Base-by-base conservation (phyloP, 2,888 invertebrate genomes). In the Epirrhoe tristata region DNA sequence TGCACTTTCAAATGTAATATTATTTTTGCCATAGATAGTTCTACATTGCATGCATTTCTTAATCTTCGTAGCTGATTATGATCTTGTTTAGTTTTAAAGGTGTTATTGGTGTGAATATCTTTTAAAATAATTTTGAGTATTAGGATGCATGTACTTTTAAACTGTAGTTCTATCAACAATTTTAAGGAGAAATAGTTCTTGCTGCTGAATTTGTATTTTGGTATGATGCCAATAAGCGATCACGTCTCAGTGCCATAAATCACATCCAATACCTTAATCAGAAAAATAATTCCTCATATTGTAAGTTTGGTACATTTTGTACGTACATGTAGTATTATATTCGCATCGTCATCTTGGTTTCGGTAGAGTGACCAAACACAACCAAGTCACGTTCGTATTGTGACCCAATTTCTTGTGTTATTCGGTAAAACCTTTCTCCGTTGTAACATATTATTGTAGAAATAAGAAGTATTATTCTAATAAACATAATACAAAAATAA, bases 391-490 rank as follows among this genome's bases (percentile, higher is more conserved):
- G 66, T 39, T 55, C 71, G 58, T 70, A 75, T 71, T 70, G 73
- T 73, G 81, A 81, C 81, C 79, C 79, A 77, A 75, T 78, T 81
- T 73, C 64, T 63, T 77, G 76, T 51, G 31, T 59, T 51, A 34
- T 58, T 39, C 10, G 34, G 14, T 48, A 48, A 62, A 62, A 57
- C 43, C 51, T 62, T 69, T 69, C 63, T 67, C 61, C n/a, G 58
- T 56, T 54, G 55, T 56, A 34, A 65, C 48, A 31, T 58, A 48
- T 58, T 39, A 24, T 32, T 48, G 14, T 59, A 39, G 51, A 17
- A 58, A 43, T 46, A 5, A 55, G 55, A 51, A 24, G 43, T 60
- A 43, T 48, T 48, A 16, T 16, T 16, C 16, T 16, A 48, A 48
- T 48, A 48, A 48, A 43, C 39, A 12, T 48, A 7, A 6, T 48